These are phyloP conservation scores for Thryonomys swinderianus DNA, from an alignment of 2,113 vertebrate genomes.

Conservation along the genomic window DNA sequence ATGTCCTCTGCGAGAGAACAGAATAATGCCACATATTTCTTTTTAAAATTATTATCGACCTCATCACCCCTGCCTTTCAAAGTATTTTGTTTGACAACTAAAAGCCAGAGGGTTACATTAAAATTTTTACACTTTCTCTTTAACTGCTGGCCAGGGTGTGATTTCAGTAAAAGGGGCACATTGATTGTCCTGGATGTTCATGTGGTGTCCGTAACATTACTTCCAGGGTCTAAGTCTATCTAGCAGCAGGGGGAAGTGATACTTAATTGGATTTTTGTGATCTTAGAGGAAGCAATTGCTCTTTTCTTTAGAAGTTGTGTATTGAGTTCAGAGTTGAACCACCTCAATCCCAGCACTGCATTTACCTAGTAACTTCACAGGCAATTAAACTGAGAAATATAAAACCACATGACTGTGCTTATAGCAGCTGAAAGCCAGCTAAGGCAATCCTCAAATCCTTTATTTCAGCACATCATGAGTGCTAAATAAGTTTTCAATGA, in stretches of 20 bases:
- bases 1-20: conserved; percentile 44
- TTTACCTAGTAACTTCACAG: conserved; percentile 79
- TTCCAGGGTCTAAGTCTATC: conserved; percentile 67
- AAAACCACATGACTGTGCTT: conserved; percentile 63
- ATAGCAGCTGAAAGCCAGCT: conserved; percentile 55
- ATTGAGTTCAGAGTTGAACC: conserved; percentile 78
- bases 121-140: conserved; percentile 51
- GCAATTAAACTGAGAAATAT: conserved; percentile 70
- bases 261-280: conserved; percentile 80
- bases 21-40: conserved; percentile 59
- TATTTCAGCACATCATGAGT: conserved; percentile 44
- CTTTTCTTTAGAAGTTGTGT: conserved; percentile 72
- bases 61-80: conserved; percentile 51
- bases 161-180: conserved; percentile 64
- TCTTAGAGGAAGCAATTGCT: conserved; percentile 65
- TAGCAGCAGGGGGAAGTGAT: conserved; percentile 75
- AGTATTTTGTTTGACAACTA: conserved; percentile 70
- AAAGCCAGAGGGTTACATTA: conserved; percentile 48
- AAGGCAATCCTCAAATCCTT: conserved; percentile 54
- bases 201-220: conserved; percentile 53
- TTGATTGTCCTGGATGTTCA: conserved; percentile 63
- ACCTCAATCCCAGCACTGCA: conserved; percentile 38
- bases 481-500: conserved; percentile 46
- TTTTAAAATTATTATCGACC: conserved; percentile 52
- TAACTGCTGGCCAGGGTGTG: conserved; percentile 66